Base-by-base conservation (phyloP, 1,140 invertebrate species). In the Colletes gigas region DNA sequence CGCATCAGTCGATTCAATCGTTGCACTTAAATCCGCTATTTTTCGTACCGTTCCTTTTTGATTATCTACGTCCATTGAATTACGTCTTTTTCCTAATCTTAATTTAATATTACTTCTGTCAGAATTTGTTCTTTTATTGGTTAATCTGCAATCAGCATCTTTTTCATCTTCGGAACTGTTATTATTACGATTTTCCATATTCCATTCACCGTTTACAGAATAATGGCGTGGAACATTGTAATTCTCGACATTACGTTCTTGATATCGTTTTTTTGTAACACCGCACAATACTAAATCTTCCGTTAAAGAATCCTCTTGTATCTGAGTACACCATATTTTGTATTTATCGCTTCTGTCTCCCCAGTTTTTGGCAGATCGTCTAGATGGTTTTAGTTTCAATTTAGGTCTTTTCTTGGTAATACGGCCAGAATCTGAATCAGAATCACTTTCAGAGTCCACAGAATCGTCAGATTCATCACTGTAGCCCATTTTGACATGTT, bases 281-380 rank as follows among this genome's bases (percentile, higher is more conserved):
- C 94, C 94, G 87, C 94, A 95, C 4, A 93, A 94, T 8, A 94
- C 93, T 86, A 96, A 93, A 78, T 95, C 94, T 89, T 95, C 94
- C 4, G 94, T 94, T 17, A 95, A 88, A 0, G 94, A 93, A 79
- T 96, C 95, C 84, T 96, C 95, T 88, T 95, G 94, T 5, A 95
- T 88, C 54, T 95, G 94, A 1, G 92, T 93, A 74, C 94, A 94
- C 95, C 95, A 96, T 76, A 95, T 94, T 85, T 95, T 95, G 83
- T 95, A 95, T 85, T 95, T 95, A 41, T 95, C 90, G 66, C 90
- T 92, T 39, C 82, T 88, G 30, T 19, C 30, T 52, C 69, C 76
- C 15, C 72, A 72, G 63, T 59, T 85, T 19, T 87, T 88, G 4
- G 68, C 19, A 15, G 93, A 74, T 78, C 66, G 91, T 91, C 85